Evolutionary conservation across 2,888 invertebrate species (phyloP).

Genomic region (Hecatera dysodea): DNA sequence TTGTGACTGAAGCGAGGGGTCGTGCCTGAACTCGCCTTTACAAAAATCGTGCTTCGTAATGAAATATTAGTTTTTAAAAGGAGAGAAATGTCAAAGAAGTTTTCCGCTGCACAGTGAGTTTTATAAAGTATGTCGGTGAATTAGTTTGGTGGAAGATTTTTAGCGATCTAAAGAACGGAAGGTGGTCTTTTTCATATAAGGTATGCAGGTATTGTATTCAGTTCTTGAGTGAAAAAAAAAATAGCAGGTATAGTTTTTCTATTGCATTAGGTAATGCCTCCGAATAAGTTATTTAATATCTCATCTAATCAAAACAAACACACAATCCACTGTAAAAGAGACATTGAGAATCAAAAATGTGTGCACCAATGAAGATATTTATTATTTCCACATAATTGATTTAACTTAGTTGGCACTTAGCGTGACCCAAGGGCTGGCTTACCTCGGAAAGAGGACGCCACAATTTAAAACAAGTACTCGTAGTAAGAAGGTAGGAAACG

Average conservation of each 20-base stretch:
- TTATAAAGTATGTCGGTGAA: slow-evolving; percentile 23
- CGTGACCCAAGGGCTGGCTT: too few species aligned
- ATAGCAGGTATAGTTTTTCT: not conserved
- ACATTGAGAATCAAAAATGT: too few species aligned
- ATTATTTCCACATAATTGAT: too few species aligned
- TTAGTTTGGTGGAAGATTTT: slow-evolving; percentile 28
- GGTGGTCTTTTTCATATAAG: not conserved
- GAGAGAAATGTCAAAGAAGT: slow-evolving; percentile 38
- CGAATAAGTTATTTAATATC: too few species aligned
- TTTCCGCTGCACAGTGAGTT: slow-evolving; percentile 36
- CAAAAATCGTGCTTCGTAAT: slow-evolving; percentile 35
- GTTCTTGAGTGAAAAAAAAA: not conserved
- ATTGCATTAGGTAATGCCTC: too few species aligned
- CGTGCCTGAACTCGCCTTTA: slow-evolving; percentile 29
- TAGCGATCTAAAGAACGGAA: slow-evolving; percentile 1
- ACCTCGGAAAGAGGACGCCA: too few species aligned
- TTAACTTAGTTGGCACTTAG: too few species aligned
- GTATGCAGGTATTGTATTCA: not conserved
- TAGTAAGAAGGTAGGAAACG: not conserved
- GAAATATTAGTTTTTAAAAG: slow-evolving; percentile 57
- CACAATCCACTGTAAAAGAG: too few species aligned
- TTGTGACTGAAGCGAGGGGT: slow-evolving; percentile 6
- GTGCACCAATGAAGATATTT: too few species aligned
- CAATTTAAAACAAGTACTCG: too few species aligned
- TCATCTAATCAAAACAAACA: too few species aligned